Evolutionary conservation across 2,797 vertebrate genomes (phyloP).

Genomic region (Acomys russatus): DNA sequence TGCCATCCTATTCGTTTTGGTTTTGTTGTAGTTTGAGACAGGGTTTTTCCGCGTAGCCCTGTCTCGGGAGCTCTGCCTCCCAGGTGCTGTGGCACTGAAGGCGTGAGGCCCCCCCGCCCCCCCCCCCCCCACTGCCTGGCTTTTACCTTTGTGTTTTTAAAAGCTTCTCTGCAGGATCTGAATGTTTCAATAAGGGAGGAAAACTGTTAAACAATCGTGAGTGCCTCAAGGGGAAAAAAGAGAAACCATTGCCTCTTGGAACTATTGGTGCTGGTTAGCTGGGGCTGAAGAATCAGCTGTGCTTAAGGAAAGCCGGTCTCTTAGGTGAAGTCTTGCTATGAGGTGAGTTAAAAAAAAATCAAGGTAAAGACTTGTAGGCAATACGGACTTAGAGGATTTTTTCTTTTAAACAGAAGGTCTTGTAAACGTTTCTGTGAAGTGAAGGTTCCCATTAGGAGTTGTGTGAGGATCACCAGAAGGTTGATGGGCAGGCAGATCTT

Average conservation of each 20-base stretch:
- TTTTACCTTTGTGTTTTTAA: background rate
- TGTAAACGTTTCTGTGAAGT: background rate
- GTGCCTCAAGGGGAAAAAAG: background rate
- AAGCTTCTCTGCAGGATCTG: background rate
- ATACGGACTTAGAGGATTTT: constrained; percentile 5
- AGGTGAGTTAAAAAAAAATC: constrained; percentile 24
- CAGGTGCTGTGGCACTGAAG: background rate
- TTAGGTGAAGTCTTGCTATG: background rate
- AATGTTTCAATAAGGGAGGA: background rate
- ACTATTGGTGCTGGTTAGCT: background rate
- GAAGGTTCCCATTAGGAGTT: constrained; percentile 28
- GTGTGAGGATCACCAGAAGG: constrained; percentile 55
- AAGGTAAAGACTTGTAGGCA: background rate
- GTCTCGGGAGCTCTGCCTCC: background rate
- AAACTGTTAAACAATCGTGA: background rate
- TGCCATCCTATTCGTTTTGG: background rate
- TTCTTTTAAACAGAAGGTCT: background rate
- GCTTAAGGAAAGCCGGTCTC: background rate
- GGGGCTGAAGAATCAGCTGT: background rate
- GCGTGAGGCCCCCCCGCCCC: rapidly evolving
- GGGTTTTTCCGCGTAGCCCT: background rate
- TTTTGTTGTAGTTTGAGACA: background rate
- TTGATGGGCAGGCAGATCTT: constrained; percentile 14
- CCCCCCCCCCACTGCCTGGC: no score
- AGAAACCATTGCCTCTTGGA: background rate